phyloP scores from a whole-genome alignment of 2,113 vertebrate species.

The Tychaedon coryphoeus region DNA sequence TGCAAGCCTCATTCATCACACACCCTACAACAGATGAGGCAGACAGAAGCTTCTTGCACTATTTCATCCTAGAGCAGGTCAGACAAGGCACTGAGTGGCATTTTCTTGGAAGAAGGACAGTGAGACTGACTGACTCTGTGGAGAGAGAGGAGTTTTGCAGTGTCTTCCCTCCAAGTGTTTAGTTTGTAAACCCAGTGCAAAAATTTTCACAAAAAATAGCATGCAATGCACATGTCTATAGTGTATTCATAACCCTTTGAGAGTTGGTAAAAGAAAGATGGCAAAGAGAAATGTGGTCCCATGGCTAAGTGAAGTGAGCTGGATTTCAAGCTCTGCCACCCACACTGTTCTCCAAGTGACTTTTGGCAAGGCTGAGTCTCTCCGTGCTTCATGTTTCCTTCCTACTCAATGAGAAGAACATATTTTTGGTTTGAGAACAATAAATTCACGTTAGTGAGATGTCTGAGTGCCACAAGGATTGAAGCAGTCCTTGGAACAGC shows the following conservation, averaged over 20 bases:
- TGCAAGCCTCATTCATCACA: background rate
- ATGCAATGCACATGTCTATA: background rate
- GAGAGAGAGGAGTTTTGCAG: background rate
- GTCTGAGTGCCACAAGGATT: background rate
- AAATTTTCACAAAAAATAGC: background rate
- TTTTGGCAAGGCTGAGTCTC: background rate
- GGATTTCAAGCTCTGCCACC: background rate
- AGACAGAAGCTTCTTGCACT: background rate
- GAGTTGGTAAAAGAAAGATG: background rate
- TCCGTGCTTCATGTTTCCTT: background rate
- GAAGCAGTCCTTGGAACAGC: background rate
- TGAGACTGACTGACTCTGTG: background rate
- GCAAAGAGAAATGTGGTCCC: background rate
- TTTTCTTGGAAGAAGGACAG: background rate
- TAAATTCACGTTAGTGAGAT: background rate
- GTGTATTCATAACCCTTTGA: background rate
- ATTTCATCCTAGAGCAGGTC: background rate
- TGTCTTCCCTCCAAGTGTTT: background rate
- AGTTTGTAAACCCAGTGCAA: background rate
- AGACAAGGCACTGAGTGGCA: background rate
- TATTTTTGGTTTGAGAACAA: background rate
- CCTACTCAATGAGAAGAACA: background rate
- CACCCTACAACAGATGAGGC: background rate
- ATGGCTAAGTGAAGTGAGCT: background rate
- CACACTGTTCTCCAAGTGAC: background rate